phyloP scores from a whole-genome alignment of 2,113 vertebrate genomes.

The Ibidorhyncha struthersii region DNA sequence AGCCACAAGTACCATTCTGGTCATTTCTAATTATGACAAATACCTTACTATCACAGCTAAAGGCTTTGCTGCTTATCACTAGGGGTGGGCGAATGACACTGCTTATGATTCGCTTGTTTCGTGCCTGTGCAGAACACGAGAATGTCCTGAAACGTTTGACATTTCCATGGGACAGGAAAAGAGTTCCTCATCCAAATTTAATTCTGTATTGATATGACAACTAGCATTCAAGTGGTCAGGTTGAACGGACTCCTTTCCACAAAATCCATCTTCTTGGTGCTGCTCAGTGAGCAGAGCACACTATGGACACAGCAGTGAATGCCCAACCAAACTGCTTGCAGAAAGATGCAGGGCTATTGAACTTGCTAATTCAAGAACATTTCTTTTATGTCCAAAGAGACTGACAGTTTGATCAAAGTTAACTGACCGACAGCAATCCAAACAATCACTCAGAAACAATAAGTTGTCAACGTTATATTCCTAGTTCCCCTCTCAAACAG shows the following conservation, averaged over 20 bases:
- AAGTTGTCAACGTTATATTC: background rate
- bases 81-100: fast-evolving
- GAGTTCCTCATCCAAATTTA: background rate
- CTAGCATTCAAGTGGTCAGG: background rate
- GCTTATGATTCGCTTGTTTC: background rate
- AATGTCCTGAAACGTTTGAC: background rate
- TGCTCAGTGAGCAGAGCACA: background rate
- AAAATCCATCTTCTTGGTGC: background rate
- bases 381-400: background rate
- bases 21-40: background rate
- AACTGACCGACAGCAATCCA: background rate
- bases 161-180: background rate
- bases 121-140: background rate
- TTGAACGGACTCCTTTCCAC: background rate
- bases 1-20: background rate
- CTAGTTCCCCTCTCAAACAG: background rate
- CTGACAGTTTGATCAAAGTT: background rate
- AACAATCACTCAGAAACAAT: background rate
- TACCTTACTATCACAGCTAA: background rate
- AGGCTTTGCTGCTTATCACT: background rate
- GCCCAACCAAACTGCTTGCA: background rate
- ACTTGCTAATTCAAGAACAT: background rate
- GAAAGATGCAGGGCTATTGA: background rate
- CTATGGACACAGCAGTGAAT: background rate
- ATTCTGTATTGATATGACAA: background rate